Base-by-base conservation (phyloP, 1,140 invertebrate species). In the Euura saliciscinereae region DNA sequence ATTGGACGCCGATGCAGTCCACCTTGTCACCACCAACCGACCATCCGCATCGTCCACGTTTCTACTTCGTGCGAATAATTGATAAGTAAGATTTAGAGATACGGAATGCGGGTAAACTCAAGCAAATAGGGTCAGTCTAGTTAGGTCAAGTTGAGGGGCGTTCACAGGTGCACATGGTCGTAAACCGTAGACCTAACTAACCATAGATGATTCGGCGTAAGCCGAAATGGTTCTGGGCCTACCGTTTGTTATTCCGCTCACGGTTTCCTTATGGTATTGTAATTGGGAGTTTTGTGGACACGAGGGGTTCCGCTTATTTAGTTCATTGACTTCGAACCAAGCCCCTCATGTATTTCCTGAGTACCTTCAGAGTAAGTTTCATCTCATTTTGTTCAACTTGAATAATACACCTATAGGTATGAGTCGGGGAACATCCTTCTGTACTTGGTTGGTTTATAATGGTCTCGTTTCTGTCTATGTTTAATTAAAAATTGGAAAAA, bases 241-340 rank as follows among this genome's bases (percentile, higher is more conserved):
- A 8, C 51, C 51, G 3, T n/a, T 59, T 59, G 51, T n/a, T 59
- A 59, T 59, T 59, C 51, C 51, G 51, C 10, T 59, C 51, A 59
- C 51, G 51, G 51, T 59, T 59, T 59, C 51, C 51, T 59, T 59
- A 59, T 59, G 13, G 51, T 59, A 59, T n/a, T 59, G 51, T 59
- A 59, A 59, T 59, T 59, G 51, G 5, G 51, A 59, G 51, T 59
- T 59, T 59, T 59, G 51, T 59, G 10, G 51, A 59, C 51, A 59
- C 3, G 51, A 59, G 6, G 51, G 51, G 51, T 59, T 59, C 28
- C 8, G 51, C 51, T n/a, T 59, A 59, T n/a, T 59, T n/a, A 59
- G 51, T 59, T 59, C 51, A 59, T 59, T 59, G 51, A 59, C 51
- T 59, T 8, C 51, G 51, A 59, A 59, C 8, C 51, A n/a, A 59